phyloP scores from a whole-genome alignment of 2,888 invertebrate genomes.

The Orchesellides sinensis region DNA sequence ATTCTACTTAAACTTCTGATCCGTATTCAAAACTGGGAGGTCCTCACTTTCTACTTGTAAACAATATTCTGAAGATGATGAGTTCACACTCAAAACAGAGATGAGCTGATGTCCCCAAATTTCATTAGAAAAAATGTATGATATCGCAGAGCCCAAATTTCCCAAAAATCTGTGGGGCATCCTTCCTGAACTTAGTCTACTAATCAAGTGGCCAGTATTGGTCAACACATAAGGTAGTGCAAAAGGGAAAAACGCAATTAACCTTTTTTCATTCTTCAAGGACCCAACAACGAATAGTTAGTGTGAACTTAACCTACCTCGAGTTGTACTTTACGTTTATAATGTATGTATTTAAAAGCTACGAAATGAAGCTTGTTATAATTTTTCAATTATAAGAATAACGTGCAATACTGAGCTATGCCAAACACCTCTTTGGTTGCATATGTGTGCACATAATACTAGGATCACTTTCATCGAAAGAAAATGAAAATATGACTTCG shows the following conservation, averaged over 20 bases:
- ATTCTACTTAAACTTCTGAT: neutral
- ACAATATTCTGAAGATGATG: neutral
- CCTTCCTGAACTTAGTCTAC: conserved; percentile 63
- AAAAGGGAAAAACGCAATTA: conserved; percentile 57
- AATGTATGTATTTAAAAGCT: neutral
- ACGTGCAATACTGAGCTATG: neutral
- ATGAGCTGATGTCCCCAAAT: conserved; percentile 45
- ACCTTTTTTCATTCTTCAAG: conserved; percentile 32
- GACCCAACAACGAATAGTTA: conserved; percentile 57
- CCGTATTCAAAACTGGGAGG: conserved; percentile 23
- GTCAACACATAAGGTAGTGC: conserved; percentile 40
- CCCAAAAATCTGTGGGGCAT: conserved; percentile 49
- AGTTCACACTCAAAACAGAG: conserved; percentile 23
- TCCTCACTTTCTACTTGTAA: conserved; percentile 27
- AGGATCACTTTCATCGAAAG: conserved; percentile 70
- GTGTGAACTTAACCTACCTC: conserved; percentile 61
- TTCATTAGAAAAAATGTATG: conserved; percentile 22
- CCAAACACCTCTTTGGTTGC: neutral
- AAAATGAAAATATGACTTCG: conserved; percentile 61
- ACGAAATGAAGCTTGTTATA: neutral
- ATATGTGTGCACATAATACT: conserved; percentile 6
- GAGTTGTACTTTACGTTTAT: conserved; percentile 1
- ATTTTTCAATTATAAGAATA: neutral
- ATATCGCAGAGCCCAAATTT: conserved; percentile 9
- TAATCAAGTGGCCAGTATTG: conserved; percentile 46